Evolutionary conservation across 2,888 invertebrate species (phyloP).

Genomic region (Diarsia dahlii): DNA sequence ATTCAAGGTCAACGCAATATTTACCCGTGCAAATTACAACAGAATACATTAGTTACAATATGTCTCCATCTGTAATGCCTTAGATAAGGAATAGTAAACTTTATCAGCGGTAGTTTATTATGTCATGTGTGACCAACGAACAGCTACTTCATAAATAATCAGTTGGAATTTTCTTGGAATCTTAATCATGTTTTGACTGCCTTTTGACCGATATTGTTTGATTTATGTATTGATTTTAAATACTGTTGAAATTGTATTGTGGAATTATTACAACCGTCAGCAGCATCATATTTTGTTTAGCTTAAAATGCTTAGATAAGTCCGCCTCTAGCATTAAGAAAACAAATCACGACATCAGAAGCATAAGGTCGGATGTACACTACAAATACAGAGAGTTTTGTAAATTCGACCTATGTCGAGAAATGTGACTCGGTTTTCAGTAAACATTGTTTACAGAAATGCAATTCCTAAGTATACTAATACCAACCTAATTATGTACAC

Average conservation of each 20-base stretch:
- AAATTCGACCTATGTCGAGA: too few relatives aligned
- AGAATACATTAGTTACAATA: constrained; percentile 21
- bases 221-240: constrained; percentile 47
- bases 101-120: constrained; percentile 59
- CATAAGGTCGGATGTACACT: too few relatives aligned
- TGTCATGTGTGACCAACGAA: constrained; percentile 56
- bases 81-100: constrained; percentile 55
- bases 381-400: too few relatives aligned
- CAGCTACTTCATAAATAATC: constrained; percentile 52
- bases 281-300: neutral
- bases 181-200: constrained; percentile 53
- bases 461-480: neutral
- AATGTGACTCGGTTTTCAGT: neutral
- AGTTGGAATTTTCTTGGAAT: constrained; percentile 51
- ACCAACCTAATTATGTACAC: too few relatives aligned
- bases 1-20: constrained; percentile 65
- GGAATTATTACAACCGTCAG: neutral
- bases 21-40: constrained; percentile 34
- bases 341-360: too few relatives aligned
- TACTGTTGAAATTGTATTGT: constrained; percentile 5
- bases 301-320: neutral
- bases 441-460: neutral
- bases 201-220: constrained; percentile 42
- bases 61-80: constrained; percentile 38
- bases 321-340: neutral